Evolutionary conservation across 2,797 vertebrate genomes (phyloP).

Genomic region (Hipposideros larvatus): DNA sequence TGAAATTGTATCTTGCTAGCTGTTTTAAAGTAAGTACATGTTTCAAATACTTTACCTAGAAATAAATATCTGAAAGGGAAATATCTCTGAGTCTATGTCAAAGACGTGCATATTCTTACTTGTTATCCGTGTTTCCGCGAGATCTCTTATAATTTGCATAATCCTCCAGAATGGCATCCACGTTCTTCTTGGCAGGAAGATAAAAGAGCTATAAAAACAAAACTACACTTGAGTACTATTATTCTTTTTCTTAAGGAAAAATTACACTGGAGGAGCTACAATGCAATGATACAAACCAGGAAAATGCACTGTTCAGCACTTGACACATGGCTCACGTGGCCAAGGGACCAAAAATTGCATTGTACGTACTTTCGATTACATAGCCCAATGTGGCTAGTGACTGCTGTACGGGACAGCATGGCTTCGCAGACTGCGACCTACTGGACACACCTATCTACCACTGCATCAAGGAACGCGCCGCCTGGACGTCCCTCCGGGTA

Average conservation of each 20-base stretch:
- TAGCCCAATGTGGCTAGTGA: background rate
- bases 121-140: slow-evolving; percentile 98
- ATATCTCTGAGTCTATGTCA: background rate
- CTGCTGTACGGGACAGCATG: rapidly evolving
- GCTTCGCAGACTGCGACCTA: background rate
- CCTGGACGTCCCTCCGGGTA: background rate
- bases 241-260: background rate
- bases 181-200: slow-evolving; percentile 97
- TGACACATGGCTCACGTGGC: background rate
- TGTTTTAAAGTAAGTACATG: background rate
- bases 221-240: background rate
- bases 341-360: background rate
- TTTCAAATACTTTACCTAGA: background rate
- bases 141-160: slow-evolving; percentile 99
- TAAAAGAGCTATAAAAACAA: slow-evolving; percentile 93
- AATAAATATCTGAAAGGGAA: background rate
- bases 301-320: background rate
- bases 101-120: slow-evolving; percentile 89
- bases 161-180: slow-evolving; percentile 97
- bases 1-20: background rate
- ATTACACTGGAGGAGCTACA: background rate
- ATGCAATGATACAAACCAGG: background rate
- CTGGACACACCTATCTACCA: rapidly evolving
- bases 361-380: background rate
- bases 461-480: background rate